Evolutionary conservation across 2,113 vertebrate species (phyloP), one percentile per base, ranked within the genome.

Genomic region (Eidolon helvum): DNA sequence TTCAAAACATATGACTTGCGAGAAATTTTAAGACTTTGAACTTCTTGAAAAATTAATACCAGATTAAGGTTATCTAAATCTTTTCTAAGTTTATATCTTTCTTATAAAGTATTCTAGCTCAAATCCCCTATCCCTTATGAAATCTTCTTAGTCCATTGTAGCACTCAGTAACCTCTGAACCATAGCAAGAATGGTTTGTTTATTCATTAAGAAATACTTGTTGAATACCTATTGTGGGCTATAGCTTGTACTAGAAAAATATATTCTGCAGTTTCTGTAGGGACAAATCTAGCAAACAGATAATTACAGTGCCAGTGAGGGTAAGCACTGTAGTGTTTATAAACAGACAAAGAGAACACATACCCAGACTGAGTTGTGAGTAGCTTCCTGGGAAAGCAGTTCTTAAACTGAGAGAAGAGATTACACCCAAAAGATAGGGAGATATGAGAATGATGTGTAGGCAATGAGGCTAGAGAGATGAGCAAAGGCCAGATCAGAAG

Each of bases 31-130:
- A 95, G 68, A 91, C 50, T 50, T 30, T 18, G 53, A 91, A 59
- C 15, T 69, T 69, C 82, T 94, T 43, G 45, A 63, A 69, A 92
- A 96, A 90, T 92, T 87, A 22, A 5, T 63, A 74, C 83, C 57
- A 72, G 15, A 78, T 74, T 69, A 72, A 92, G 24, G 21, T 75
- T 50, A 79, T 66, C 33, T 74, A 55, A 87, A 26, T 57, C 9
- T 87, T 78, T 90, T 86, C 66, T 69, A 71, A 87, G 14, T 87
- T 89, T 50, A 89, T 59, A 77, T 78, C 26, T 85, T 50, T 50
- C 16, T 50, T 85, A 68, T 45, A 55, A 72, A 33, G 28, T 80
- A 40, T 72, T 84, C 72, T 86, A 57, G 35, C 53, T 66, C 28
- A 43, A 59, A 74, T 57, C 28, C 53, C n/a, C 5, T 80, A 28